Base-by-base conservation (phyloP, 2,888 invertebrate genomes). In the Ophion ventricosus region DNA sequence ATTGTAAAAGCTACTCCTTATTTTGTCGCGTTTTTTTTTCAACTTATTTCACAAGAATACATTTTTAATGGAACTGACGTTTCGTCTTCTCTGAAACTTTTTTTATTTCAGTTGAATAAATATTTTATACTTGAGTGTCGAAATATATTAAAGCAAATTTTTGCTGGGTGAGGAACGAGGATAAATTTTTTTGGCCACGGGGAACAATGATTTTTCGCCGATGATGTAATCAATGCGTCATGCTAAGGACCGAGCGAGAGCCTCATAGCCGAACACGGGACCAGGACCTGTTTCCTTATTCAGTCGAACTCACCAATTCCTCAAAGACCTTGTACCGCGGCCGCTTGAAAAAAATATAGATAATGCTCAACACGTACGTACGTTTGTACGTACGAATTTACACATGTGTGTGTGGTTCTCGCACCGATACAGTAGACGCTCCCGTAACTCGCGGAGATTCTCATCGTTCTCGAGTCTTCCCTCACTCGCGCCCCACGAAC, bases 281-380 rank as follows among this genome's bases (percentile, higher is more conserved):
- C 61, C n/a, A 56, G 54, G 76, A 76, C 40, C 56, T 59, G 40
- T 69, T 81, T 81, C 84, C 77, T 80, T 74, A 67, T 80, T 73
- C 61, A 80, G 74, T 25, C 43, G 49, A 74, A 61, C 49, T 78
- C 25, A 77, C 80, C 70, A 78, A 81, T 80, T 81, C 77, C n/a
- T 49, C 43, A 25, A 64, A 49, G 72, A 67, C 83, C 83, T 80
- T 80, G 83, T 72, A 56, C 57, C 63, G 26, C 20, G 43, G 63
- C 23, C 54, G 43, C 35, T 67, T 73, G 57, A 49, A 69, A 81
- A 29, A 74, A 79, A 75, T 67, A 49, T 26, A 69, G 14, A 17
- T 8, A 57, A 61, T 26, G 7, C n/a, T 26, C 8, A 23, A n/a
- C 40, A 25, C 43, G 35, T 72, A 20, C 25, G 43, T 25, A 73